Conservation (phyloP, 2,797 vertebrate species). For the Premnoplex brunnescens region DNA sequence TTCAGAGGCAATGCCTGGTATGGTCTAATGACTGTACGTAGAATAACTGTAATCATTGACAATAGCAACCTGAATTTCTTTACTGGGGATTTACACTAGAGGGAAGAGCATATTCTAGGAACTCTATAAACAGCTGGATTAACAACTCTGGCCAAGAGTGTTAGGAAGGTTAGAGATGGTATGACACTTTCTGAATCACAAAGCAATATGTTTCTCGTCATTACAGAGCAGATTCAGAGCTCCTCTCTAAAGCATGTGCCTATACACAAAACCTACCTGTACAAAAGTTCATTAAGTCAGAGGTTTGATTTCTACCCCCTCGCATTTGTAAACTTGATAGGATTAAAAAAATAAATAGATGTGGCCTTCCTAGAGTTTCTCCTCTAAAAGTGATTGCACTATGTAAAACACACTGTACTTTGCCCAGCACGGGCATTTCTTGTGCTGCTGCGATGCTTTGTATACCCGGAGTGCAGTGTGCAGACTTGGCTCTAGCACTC, state of each 20-base stretch:
- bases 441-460: conserved; percentile 73
- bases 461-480: conserved; percentile 55
- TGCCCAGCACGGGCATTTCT: conserved; percentile 34
- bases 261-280: conserved; percentile 58
- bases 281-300: conserved; percentile 38
- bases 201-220: conserved; percentile 52
- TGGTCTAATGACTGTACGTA: not conserved
- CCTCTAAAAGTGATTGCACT: conserved; percentile 69
- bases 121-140: conserved; percentile 20
- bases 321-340: conserved; percentile 49
- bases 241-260: conserved; percentile 55
- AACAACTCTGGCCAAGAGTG: not conserved
- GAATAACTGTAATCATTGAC: conserved; percentile 7
- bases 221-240: conserved; percentile 53
- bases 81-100: conserved; percentile 61
- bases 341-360: conserved; percentile 28
- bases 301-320: conserved; percentile 44
- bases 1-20: not conserved
- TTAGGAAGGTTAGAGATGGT: conserved; percentile 22
- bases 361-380: conserved; percentile 68
- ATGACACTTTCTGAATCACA: conserved; percentile 44
- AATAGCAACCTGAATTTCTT: conserved; percentile 50
- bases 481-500: conserved; percentile 33
- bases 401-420: conserved; percentile 70
- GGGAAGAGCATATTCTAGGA: conserved; percentile 54